A percentile compares a stretch with the other conserved stretches of the same genome.
Evolutionary conservation across 2,797 vertebrate species (phyloP).

Genomic region (Alcedo quadribrachys): DNA sequence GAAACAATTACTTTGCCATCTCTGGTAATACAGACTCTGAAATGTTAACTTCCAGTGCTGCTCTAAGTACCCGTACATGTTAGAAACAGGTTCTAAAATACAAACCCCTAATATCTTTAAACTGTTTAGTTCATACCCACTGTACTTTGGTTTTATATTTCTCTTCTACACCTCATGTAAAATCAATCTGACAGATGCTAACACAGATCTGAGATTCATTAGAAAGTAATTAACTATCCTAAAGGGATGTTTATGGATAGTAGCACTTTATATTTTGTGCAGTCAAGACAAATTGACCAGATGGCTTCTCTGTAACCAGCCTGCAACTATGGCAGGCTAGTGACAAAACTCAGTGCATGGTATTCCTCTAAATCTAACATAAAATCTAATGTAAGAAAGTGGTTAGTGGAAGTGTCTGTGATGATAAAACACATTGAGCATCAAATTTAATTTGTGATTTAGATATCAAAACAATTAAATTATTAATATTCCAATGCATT

Average conservation of each 20-base stretch:
- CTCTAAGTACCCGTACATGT: not conserved
- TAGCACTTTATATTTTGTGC: conserved; percentile 15
- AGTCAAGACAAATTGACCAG: conserved; percentile 61
- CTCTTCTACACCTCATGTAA: not conserved
- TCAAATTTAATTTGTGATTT: conserved; percentile 22
- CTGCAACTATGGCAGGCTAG: not conserved
- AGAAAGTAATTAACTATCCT: conserved; percentile 57
- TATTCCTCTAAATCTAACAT: not conserved
- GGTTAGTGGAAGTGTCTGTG: not conserved
- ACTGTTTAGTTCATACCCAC: not conserved
- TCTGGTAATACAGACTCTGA: not conserved
- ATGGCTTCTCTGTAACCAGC: not conserved
- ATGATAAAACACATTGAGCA: not conserved
- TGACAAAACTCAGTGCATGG: not conserved
- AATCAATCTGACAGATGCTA: conserved; percentile 53
- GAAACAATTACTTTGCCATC: not conserved
- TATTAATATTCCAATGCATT: not conserved
- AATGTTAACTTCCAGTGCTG: conserved; percentile 9
- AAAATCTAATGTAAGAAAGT: not conserved
- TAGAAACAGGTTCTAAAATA: conserved; percentile 47
- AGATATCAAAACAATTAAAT: conserved; percentile 39
- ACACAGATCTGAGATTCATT: conserved; percentile 22
- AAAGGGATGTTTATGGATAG: conserved; percentile 24
- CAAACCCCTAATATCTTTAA: not conserved
- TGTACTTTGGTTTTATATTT: not conserved